Conservation (phyloP, 2,888 invertebrate species). For the Apotomis turbidana region DNA sequence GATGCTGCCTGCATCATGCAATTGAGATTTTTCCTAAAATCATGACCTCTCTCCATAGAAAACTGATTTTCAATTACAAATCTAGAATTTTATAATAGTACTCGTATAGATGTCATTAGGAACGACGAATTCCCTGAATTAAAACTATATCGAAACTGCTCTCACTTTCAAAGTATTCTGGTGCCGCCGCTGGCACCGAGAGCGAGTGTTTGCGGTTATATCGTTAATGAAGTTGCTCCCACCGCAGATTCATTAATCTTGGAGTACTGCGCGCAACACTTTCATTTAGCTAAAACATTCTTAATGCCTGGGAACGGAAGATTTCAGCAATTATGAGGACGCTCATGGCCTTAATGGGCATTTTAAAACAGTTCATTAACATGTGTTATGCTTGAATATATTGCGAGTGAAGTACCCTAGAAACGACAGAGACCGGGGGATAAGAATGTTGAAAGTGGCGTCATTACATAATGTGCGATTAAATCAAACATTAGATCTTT, state of each 20-base stretch:
- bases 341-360: constrained; percentile 32
- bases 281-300: constrained; percentile 42
- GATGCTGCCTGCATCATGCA: no score
- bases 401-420: neutral
- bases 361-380: constrained; percentile 24
- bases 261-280: constrained; percentile 48
- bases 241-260: constrained; percentile 67
- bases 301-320: constrained; percentile 35
- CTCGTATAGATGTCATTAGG: neutral
- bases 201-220: constrained; percentile 47
- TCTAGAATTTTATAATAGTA: no score
- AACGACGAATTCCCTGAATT: neutral
- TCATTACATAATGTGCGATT: neutral
- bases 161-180: constrained; percentile 26
- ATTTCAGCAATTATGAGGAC: constrained; percentile 38
- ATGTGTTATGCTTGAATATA: constrained; percentile 1
- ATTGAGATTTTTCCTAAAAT: no score
- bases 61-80: no score
- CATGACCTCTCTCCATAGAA: no score
- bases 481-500: neutral
- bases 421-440: neutral
- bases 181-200: constrained; percentile 15
- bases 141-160: constrained; percentile 6
- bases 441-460: neutral
- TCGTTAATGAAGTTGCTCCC: constrained; percentile 62